Conservation (phyloP, 2,888 invertebrate genomes). For the Plutella xylostella region DNA sequence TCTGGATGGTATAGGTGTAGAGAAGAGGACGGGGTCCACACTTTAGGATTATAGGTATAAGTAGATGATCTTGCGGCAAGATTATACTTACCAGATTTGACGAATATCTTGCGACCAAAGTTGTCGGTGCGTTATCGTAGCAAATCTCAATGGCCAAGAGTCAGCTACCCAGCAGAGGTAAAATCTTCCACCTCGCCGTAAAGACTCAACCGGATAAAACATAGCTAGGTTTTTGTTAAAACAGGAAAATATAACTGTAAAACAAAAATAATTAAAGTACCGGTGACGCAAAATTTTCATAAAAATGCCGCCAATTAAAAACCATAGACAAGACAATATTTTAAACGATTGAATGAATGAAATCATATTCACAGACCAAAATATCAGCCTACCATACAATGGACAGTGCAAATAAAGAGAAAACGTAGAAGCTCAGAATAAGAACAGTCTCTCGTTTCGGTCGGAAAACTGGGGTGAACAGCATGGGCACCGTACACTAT, state of each 20-base stretch:
- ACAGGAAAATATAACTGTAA: background rate
- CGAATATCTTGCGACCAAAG: conserved; percentile 53
- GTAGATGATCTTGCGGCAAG: too few relatives aligned
- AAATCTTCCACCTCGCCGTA: conserved; percentile 52
- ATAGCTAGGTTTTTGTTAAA: conserved; percentile 35
- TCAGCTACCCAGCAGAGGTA: conserved; percentile 60
- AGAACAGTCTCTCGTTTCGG: too few relatives aligned
- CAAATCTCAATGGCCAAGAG: conserved; percentile 54
- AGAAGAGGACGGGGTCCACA: too few relatives aligned
- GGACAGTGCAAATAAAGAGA: too few relatives aligned
- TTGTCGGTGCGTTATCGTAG: conserved; percentile 42
- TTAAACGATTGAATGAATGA: conserved; percentile 1
- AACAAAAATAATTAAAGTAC: background rate
- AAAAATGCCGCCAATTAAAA: background rate
- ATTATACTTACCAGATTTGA: conserved; percentile 42
- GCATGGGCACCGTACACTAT: too few relatives aligned
- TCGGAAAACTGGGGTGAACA: too few relatives aligned
- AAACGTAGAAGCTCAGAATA: too few relatives aligned
- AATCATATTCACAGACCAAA: too few relatives aligned
- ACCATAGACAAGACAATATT: too few relatives aligned
- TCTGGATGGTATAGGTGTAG: too few relatives aligned
- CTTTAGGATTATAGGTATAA: too few relatives aligned
- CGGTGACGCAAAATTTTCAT: background rate
- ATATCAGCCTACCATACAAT: too few relatives aligned
- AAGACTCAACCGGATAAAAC: conserved; percentile 52